Evolutionary conservation across 2,113 vertebrate genomes (phyloP), one percentile per base, ranked within the genome.

Genomic region (Apteryx owenii): DNA sequence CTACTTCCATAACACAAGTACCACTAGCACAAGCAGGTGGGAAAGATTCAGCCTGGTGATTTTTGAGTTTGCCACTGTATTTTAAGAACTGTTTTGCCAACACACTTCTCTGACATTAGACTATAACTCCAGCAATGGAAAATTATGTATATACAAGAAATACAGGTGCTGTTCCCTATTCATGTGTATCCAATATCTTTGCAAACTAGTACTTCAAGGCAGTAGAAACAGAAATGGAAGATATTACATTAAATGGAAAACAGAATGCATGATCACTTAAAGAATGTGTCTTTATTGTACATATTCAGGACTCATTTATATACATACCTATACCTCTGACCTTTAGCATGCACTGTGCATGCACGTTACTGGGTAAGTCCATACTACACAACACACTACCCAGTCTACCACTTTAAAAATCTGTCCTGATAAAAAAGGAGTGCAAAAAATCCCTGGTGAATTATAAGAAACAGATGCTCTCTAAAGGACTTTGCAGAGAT

Each of bases 41-140:
- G 76, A 79, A 9, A 70, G 13, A 82, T 29, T 42, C 65, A 72
- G 23, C 61, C 84, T 65, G 22, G 73, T 72, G 28, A 94, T 91
- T 71, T 82, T 89, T 85, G 21, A 82, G 10, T 81, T 87, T 92
- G 26, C 31, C 18, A 36, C 31, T 60, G 31, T 60, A 54, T 82
- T 95, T 91, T 83, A 78, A 75, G 54, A 87, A 58, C 25, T 33
- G 29, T 75, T 96, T 96, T 81, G 54, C 18, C 66, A 85, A 33
- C 46, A 40, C 40, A 60, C 23, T 89, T 87, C 58, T 85, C 50
- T 70, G 40, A 58, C 14, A 33, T 38, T 8, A 82, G n/a, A 44
- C 33, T 70, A 0, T 42, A 90, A 89, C 36, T 81, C 29, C 46
- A 87, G 48, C 10, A 29, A 54, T 25, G 11, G 81, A 95, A 87